Base-by-base conservation (phyloP, 1,140 invertebrate species). In the Zaprionus davidi region DNA sequence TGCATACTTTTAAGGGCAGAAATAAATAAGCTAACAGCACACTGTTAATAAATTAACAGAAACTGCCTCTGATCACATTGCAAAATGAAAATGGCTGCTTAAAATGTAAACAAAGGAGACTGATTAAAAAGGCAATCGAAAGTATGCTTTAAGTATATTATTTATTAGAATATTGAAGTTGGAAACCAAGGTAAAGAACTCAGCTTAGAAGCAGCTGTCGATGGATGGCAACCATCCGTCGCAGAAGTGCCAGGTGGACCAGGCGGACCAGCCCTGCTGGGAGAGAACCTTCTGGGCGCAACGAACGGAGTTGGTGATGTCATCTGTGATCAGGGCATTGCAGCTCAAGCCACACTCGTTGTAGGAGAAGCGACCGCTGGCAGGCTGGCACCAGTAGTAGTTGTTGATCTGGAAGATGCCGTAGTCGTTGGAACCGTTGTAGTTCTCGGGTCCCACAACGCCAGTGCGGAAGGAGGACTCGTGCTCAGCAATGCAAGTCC, bases 391-490 rank as follows among this genome's bases (percentile, higher is more conserved):
- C 91, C 91, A 92, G 41, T 79, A 91, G 5, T 49, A 53, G 26
- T 87, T 77, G 36, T 92, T 92, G 24, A 92, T 92, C 58, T 92
- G 91, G 66, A 92, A 92, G 28, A 91, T 70, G 0, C 91, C 90
- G 24, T 82, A 92, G 78, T 92, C 85, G 9, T 76, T 70, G 64
- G 79, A 83, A 3, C 78, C 80, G 55, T 92, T 82, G 6, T 28
- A 17, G 49, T 91, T 90, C 5, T 64, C 28, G 0, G 67, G 69
- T 4, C 87, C 84, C 2, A 76, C 71, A 17, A 74, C 66, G 4
- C 6, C 62, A 0, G 82, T 86, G 41, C 76, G 72, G 44, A 55
- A 91, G 12, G 56, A 63, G 56, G 78, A 82, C 65, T 82, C 73
- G 34, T 79, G 69, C 38, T 85, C 58, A 9, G 77, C 83, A 62